Conservation (phyloP, 2,797 vertebrate species). For the Cuculus canorus region DNA sequence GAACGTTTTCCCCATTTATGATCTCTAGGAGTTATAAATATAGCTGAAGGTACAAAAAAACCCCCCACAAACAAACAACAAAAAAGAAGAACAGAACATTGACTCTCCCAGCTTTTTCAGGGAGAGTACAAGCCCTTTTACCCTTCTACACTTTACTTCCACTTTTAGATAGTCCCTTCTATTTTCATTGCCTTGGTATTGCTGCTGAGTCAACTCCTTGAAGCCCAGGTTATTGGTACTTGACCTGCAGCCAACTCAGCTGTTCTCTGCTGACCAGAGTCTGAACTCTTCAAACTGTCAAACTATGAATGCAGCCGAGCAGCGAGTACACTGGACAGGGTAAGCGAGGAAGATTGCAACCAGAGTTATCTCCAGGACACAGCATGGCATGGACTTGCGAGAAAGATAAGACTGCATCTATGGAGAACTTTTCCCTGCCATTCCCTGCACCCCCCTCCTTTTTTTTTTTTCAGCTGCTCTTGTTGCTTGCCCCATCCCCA, state of each 20-base stretch:
- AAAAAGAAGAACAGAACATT: background rate
- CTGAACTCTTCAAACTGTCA: background rate
- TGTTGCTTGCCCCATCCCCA: too few species aligned
- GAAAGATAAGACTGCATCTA: background rate
- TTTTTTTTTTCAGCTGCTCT: background rate
- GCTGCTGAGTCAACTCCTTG: background rate
- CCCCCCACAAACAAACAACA: too few species aligned
- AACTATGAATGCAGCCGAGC: background rate
- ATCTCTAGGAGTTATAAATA: background rate
- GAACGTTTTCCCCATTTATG: background rate
- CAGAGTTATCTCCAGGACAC: background rate
- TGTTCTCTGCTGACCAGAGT: background rate
- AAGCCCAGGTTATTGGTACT: background rate
- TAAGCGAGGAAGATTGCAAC: background rate
- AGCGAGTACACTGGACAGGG: accelerated
- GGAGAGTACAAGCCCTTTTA: background rate
- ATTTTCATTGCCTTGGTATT: background rate
- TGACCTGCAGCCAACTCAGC: background rate
- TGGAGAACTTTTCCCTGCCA: background rate
- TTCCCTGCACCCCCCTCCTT: too few species aligned
- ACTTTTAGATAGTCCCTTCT: background rate
- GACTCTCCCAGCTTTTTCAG: background rate
- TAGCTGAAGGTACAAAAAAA: too few species aligned
- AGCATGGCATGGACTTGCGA: background rate
- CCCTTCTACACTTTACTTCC: background rate